phyloP scores from a whole-genome alignment of 2,888 invertebrate genomes.

The Megaustenia siamemsis region DNA sequence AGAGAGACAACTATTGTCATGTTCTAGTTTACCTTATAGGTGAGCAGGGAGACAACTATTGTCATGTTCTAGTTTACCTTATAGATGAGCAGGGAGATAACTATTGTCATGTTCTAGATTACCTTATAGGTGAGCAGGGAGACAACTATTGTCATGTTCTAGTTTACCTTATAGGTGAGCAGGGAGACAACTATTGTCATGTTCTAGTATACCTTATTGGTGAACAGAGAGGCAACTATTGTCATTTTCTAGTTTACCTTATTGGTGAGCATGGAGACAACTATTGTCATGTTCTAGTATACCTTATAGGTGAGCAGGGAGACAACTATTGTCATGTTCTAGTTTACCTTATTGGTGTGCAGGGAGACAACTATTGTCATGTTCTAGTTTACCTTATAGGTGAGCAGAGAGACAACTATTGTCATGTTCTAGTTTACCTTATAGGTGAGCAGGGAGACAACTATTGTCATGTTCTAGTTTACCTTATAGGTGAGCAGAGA shows the following conservation, averaged over 20 bases:
- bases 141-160: neutral
- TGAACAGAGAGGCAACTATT: no score
- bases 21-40: conserved; percentile 61
- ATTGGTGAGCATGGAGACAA: neutral
- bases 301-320: neutral
- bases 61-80: no score
- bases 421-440: neutral
- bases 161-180: neutral
- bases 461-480: no score
- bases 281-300: neutral
- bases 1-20: conserved; percentile 70
- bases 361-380: no score
- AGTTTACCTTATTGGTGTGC: no score
- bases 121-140: neutral
- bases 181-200: neutral
- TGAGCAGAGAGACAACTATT: neutral
- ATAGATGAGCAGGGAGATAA: no score
- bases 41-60: conserved; percentile 68
- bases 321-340: neutral
- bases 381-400: neutral
- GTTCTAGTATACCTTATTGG: no score
- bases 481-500: no score
- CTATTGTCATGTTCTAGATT: no score
- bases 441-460: neutral
- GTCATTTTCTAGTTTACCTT: no score